Evolutionary conservation across 2,888 invertebrate genomes (phyloP), one percentile per base, ranked within the genome.

Genomic region (Boloria selene): DNA sequence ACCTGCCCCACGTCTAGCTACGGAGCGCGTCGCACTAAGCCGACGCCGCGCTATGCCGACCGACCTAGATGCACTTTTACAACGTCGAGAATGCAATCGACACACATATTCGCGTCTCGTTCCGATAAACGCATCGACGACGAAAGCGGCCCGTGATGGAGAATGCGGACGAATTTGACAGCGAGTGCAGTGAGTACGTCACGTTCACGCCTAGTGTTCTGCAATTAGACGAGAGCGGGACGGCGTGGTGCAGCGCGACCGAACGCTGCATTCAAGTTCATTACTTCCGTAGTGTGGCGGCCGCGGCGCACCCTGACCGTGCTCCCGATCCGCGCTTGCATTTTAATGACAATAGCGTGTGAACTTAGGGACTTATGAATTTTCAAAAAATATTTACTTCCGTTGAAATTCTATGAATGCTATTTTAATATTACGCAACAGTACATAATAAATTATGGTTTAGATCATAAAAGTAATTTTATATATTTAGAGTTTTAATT

Each of bases 11-110:
- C 90, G 90, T 85, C 90, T 86, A 82, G 82, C 84, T 83, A 82
- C 78, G 81, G 82, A 84, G 80, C 84, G 84, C 84, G 79, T 79
- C 84, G 86, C 84, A 87, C 91, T 90, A 86, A 85, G 86, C 82
- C 89, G 84, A 81, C 84, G 84, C 80, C 79, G 79, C 79, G 83
- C 85, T 85, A 82, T 80, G 86, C 89, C 88, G 85, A 84, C 87
- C 90, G 90, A 89, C 92, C 91, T 87, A 92, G 85, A 92, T 93
- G 92, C 92, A 92, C 91, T 92, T 90, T 89, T 90, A 86, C 91
- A 85, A 87, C 81, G 85, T 78, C 80, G 85, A 86, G 89, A 90
- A 90, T 90, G 88, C 91, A 87, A 89, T 90, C 91, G 91, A 89
- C 91, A 89, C 85, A 90, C 86, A 90, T 91, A 90, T 86, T 90